Evolutionary conservation across 1,140 invertebrate species (phyloP), one percentile per base, ranked within the genome.

Genomic region (Ylistrum balloti): DNA sequence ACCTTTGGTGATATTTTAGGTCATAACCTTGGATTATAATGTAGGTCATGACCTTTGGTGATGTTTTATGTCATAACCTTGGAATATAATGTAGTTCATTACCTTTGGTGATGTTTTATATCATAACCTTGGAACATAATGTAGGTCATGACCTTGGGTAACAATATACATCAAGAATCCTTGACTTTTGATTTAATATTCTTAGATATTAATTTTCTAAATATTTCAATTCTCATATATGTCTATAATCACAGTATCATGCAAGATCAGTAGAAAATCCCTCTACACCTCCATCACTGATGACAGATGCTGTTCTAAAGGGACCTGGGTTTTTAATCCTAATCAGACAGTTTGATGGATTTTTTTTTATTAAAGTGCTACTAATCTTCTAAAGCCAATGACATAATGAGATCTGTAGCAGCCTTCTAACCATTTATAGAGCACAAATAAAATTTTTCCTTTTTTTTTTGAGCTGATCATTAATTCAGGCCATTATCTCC

Each of bases 321-420:
- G 0, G 22, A 74, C n/a, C n/a, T 74, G 56, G 22, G 0, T 28
- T 5, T 28, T 7, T 0, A 74, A 74, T n/a, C 56, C n/a, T 28
- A 74, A 74, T 74, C 22, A 74, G 22, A n/a, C 3, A 74, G 5
- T 74, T 74, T 74, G 28, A 28, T 28, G 56, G 56, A 22, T n/a
- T 28, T 7, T 28, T 28, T 74, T 74, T 74, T 74, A 74, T 74
- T 74, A 74, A 22, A 1, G 56, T n/a, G 3, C n/a, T 17, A 74
- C 56, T 74, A 74, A 74, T 74, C 56, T n/a, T 28, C n/a, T 28
- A 22, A 9, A 28, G 17, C 22, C 56, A 74, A 74, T 74, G 56
- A 74, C 56, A 74, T 74, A 74, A 74, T 74, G 56, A 74, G 56
- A 74, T 74, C 56, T 0, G 56, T 74, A 74, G n/a, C 56, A 5